Evolutionary conservation across 2,888 invertebrate genomes (phyloP).

Genomic region (Thyatira batis): DNA sequence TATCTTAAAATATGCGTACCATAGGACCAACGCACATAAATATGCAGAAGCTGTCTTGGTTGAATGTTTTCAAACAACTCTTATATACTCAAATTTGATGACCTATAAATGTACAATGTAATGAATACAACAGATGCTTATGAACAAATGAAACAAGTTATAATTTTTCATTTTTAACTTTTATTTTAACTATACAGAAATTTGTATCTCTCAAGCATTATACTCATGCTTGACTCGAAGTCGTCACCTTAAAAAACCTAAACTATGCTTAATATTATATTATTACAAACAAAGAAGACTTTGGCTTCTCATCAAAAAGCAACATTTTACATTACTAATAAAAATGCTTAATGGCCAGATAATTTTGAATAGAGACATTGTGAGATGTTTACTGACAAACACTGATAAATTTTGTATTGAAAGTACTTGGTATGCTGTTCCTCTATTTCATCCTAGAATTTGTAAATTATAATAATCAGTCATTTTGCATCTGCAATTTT

Average conservation of each 20-base stretch:
- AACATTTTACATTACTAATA: slow-evolving; percentile 36
- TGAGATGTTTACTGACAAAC: neutral
- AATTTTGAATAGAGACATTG: neutral
- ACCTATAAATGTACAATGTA: too few species aligned
- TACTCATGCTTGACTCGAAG: slow-evolving; percentile 43
- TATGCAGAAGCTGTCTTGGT: too few species aligned
- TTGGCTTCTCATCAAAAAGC: slow-evolving; percentile 70
- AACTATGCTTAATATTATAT: slow-evolving; percentile 52
- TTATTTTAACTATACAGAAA: slow-evolving; percentile 60
- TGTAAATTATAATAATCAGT: neutral
- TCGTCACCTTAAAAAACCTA: slow-evolving; percentile 57
- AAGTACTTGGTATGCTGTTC: neutral
- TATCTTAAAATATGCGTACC: too few species aligned
- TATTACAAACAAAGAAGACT: slow-evolving; percentile 71
- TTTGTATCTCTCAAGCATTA: slow-evolving; percentile 43
- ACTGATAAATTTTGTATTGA: too few species aligned
- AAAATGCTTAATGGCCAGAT: slow-evolving; percentile 8
- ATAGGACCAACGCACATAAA: too few species aligned
- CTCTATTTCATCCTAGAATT: neutral
- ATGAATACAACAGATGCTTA: neutral
- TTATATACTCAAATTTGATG: too few species aligned
- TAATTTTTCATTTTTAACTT: slow-evolving; percentile 52
- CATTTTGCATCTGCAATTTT: neutral
- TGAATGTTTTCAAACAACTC: too few species aligned
- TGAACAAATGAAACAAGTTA: slow-evolving; percentile 12